Percentiles rank a stretch among this genome's conserved stretches.
These are phyloP conservation scores for Entomobrya proxima DNA, from an alignment of 2,888 invertebrate species.

Conservation along the genomic window DNA sequence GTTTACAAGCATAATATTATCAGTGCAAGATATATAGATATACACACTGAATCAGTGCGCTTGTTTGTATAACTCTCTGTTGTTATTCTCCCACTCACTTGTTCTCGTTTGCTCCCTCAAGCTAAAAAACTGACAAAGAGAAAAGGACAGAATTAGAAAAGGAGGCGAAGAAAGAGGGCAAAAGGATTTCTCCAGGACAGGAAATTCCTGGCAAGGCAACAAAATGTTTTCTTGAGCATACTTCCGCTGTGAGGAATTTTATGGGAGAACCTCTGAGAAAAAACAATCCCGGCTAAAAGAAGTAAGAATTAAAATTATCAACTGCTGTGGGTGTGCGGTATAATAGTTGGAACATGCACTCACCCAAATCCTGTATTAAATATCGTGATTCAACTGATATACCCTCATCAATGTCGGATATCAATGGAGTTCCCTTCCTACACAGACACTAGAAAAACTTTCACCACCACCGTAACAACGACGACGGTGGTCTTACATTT, in stretches of 20 bases:
- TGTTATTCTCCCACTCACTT: neutral
- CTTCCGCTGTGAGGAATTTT: constrained; percentile 57
- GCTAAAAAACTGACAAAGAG: constrained; percentile 54
- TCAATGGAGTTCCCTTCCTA: neutral
- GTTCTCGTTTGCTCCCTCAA: constrained; percentile 38
- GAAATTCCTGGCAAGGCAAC: constrained; percentile 66
- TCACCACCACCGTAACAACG: neutral
- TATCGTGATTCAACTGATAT: neutral
- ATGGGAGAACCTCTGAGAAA: constrained; percentile 36
- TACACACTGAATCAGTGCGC: too few species aligned
- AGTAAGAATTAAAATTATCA: constrained; percentile 55
- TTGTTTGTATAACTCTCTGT: neutral
- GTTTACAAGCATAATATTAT: neutral
- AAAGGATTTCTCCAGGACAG: constrained; percentile 66
- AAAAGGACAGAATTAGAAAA: constrained; percentile 52
- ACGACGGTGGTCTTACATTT: neutral
- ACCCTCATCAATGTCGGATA: neutral
- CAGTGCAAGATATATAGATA: neutral
- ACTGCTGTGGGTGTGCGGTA: neutral
- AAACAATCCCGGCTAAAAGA: neutral
- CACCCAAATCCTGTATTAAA: neutral
- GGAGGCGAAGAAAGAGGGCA: constrained; percentile 56
- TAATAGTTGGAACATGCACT: constrained; percentile 1
- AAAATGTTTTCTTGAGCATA: constrained; percentile 68
- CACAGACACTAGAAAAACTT: neutral